Base-by-base conservation (phyloP, 2,888 invertebrate species). In the Spodoptera exigua region DNA sequence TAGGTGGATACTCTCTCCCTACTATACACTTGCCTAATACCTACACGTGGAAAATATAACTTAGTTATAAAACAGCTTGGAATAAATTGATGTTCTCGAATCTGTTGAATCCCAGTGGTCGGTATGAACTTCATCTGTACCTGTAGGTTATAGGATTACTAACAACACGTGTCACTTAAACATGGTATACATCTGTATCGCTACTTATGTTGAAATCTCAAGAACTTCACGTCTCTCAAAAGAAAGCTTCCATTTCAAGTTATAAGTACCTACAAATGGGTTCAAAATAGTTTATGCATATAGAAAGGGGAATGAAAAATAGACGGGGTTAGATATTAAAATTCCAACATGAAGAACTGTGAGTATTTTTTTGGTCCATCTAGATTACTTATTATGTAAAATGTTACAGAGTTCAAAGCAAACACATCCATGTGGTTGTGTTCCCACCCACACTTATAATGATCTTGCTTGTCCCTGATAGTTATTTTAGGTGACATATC, bases 401-500 rank as follows among this genome's bases (percentile, higher is more conserved):
- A 17, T 43, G 27, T 9, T 34, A 7, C 4, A 5, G 43, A n/a
- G 3, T 14, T 13, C 37, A 17, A 0, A 43, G 16, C 17, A 21
- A 27, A 27, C 27, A 27, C 9, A 27, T 27, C 27, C 16, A 39
- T 2, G 43, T 55, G 43, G 32, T 32, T 14, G 1, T 39, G 43
- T 62, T 54, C 47, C 53, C 51, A 59, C 55, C 32, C 21, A 43
- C 1, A 18, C 9, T 14, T n/a, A 17, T 16, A 37, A 61, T 37
- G 41, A n/a, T 17, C 16, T 14, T 40, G 5, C 4, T 46, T 16
- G n/a, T n/a, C 11, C 10, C 9, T 10, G 10, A 9, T 32, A 5
- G 14, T 18, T 57, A 48, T 49, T 54, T 70, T 17, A 12, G 16
- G 34, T 51, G 46, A n/a, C 14, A 43, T 16, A n/a, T 21, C 4